These are phyloP conservation scores for Ypsolopha scabrella DNA, from an alignment of 2,888 invertebrate species.

Conservation along the genomic window DNA sequence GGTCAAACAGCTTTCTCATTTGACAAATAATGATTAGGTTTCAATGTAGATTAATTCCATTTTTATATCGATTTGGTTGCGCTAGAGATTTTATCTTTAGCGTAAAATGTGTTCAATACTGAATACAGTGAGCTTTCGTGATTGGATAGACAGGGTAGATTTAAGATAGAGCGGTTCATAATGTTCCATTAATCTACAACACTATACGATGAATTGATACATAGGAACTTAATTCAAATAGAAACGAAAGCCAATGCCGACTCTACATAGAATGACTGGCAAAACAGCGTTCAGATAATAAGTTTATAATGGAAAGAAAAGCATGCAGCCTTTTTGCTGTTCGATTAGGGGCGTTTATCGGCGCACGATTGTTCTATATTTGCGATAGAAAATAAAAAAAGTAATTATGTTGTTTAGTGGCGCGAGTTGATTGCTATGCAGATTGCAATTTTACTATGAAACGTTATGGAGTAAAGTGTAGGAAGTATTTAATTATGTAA, in stretches of 20 bases:
- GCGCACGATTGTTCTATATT: conserved; percentile 2
- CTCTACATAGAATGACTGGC: conserved; percentile 20
- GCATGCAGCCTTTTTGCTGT: not conserved
- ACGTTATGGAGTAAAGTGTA: conserved; percentile 9
- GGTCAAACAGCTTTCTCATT: no score
- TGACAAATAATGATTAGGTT: no score
- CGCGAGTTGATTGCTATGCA: conserved; percentile 15
- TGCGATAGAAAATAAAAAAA: conserved; percentile 17
- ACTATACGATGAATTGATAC: conserved; percentile 8
- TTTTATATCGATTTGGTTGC: no score
- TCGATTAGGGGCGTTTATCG: not conserved
- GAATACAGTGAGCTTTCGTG: no score
- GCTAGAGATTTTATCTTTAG: no score
- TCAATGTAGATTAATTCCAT: no score
- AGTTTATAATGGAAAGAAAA: not conserved
- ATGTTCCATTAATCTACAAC: not conserved
- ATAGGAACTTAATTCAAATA: not conserved
- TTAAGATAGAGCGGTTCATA: no score
- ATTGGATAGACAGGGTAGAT: no score
- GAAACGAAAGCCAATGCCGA: conserved; percentile 25
- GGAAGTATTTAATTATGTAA: conserved; percentile 4
- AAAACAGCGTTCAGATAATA: conserved; percentile 8
- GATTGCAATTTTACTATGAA: conserved; percentile 13
- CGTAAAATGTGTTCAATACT: no score
- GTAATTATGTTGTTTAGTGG: conserved; percentile 19